phyloP scores from a whole-genome alignment of 2,113 vertebrate species.

The Vulpes lagopus region DNA sequence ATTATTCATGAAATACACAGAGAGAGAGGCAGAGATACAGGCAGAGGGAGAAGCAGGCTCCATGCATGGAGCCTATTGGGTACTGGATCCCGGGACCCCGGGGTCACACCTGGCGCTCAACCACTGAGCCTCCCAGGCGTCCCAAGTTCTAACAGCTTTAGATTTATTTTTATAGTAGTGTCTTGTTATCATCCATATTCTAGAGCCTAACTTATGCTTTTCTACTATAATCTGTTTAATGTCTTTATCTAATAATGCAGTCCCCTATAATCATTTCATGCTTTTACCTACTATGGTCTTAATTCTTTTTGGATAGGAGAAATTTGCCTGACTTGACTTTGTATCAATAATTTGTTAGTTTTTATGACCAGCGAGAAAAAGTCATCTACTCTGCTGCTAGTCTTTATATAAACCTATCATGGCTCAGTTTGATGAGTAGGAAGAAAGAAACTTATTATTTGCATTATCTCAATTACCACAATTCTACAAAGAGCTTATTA shows the following conservation, averaged over 20 bases:
- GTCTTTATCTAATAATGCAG: background rate
- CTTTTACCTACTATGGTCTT: background rate
- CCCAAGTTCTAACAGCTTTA: background rate
- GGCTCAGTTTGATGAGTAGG: background rate
- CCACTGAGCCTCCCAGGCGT: too few relatives aligned
- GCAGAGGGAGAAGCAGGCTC: too few relatives aligned
- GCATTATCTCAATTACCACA: background rate
- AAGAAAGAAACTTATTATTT: background rate
- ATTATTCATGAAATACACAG: too few relatives aligned
- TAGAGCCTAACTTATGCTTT: background rate
- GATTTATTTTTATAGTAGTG: background rate
- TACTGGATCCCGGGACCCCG: too few relatives aligned
- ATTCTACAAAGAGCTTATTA: background rate
- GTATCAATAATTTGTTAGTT: background rate
- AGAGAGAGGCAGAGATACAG: too few relatives aligned
- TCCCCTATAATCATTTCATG: background rate
- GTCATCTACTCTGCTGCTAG: rapidly evolving
- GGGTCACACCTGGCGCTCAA: too few relatives aligned
- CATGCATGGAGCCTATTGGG: too few relatives aligned
- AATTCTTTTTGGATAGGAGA: background rate
- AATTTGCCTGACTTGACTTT: background rate
- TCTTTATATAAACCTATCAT: background rate
- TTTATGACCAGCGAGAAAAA: background rate
- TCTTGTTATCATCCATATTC: background rate
- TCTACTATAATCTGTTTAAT: background rate